Conservation (phyloP, 1,140 invertebrate species). For the Eufriesea mexicana region DNA sequence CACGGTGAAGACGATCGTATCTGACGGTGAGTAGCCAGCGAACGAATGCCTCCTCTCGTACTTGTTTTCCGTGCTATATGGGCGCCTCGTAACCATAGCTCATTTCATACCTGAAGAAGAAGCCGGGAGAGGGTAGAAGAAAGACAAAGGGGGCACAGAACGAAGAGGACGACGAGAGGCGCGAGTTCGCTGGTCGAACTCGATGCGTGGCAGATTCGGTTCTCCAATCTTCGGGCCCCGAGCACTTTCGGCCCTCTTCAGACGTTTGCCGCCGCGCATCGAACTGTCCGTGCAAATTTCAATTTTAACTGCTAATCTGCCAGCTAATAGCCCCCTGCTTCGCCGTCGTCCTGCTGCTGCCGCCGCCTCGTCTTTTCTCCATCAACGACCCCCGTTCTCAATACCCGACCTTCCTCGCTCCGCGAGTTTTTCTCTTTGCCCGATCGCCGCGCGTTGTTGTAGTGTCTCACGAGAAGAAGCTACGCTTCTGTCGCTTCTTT, state of each 20-base stretch:
- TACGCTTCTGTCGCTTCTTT: background rate
- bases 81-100: constrained; percentile 77
- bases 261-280: constrained; percentile 75
- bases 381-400: constrained; percentile 59
- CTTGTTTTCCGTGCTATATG: constrained; percentile 60
- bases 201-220: constrained; percentile 81
- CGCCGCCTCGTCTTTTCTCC: constrained; percentile 48
- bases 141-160: constrained; percentile 31
- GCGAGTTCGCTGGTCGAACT: constrained; percentile 67
- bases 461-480: background rate
- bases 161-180: constrained; percentile 50
- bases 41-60: constrained; percentile 33
- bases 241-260: constrained; percentile 68
- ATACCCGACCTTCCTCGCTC: constrained; percentile 46
- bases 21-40: constrained; percentile 15
- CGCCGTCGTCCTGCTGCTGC: constrained; percentile 52
- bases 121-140: background rate
- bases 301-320: constrained; percentile 83
- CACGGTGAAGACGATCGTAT: constrained; percentile 12
- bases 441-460: background rate
- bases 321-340: constrained; percentile 78
- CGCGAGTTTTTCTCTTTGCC: constrained; percentile 47
- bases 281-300: constrained; percentile 83
- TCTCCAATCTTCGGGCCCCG: constrained; percentile 75
- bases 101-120: constrained; percentile 76